These are phyloP conservation scores for Magallana gigas DNA, from an alignment of 1,140 invertebrate genomes.

Conservation along the genomic window DNA sequence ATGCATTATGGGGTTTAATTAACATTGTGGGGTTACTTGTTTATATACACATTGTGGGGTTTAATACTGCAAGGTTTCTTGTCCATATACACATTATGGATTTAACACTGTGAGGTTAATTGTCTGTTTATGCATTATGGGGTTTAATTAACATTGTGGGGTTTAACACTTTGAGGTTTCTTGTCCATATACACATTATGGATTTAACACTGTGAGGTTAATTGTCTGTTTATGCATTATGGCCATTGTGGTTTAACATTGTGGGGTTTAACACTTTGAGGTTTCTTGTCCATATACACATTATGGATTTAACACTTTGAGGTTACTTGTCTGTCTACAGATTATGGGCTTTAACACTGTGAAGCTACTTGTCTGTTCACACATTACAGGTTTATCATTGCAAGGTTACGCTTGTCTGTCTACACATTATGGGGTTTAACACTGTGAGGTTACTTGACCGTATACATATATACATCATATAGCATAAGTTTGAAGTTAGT, in stretches of 20 bases:
- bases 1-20: not conserved
- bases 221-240: not conserved
- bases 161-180: too few relatives aligned
- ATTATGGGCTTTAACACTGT: not conserved
- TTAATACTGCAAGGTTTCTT: not conserved
- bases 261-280: not conserved
- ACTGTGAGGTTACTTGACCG: slow-evolving; percentile 1
- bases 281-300: not conserved
- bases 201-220: not conserved
- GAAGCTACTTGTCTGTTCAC: not conserved
- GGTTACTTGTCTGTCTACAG: too few relatives aligned
- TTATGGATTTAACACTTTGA: not conserved
- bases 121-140: not conserved
- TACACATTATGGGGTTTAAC: not conserved
- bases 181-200: not conserved
- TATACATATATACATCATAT: not conserved
- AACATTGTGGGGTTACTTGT: too few relatives aligned
- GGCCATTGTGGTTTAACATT: not conserved
- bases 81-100: not conserved
- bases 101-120: not conserved
- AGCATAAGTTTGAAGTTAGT: slow-evolving; percentile 5
- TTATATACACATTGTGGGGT: not conserved
- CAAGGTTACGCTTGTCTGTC: not conserved
- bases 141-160: not conserved
- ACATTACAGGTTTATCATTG: not conserved